phyloP scores from a whole-genome alignment of 2,113 vertebrate genomes.

The Chunga burmeisteri region DNA sequence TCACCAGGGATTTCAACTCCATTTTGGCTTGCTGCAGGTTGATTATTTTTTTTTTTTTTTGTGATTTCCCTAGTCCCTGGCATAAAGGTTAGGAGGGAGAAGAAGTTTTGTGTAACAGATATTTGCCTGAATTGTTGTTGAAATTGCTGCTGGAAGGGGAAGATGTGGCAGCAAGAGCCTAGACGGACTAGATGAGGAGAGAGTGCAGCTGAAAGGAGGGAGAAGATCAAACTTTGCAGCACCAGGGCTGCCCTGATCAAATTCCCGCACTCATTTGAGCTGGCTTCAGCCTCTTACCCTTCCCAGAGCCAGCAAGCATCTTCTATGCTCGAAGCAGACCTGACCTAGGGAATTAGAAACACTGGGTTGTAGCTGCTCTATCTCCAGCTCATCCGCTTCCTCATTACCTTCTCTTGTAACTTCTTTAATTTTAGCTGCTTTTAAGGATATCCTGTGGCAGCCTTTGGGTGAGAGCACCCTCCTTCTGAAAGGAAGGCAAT shows the following conservation, averaged over 20 bases:
- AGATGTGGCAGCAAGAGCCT: neutral
- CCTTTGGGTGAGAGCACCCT: neutral
- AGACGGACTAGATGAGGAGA: neutral
- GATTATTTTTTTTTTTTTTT: neutral
- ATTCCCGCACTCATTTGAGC: fast-evolving
- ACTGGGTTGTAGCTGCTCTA: neutral
- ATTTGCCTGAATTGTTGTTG: neutral
- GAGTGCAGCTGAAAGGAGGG: neutral
- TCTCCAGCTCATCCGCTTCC: neutral
- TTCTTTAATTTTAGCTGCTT: neutral
- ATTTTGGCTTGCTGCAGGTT: neutral
- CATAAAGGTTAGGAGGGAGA: neutral
- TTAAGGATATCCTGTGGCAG: neutral
- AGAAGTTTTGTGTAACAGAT: neutral
- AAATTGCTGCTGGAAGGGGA: neutral
- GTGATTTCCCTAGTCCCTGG: neutral
- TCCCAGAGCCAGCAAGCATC: fast-evolving
- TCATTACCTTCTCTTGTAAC: neutral
- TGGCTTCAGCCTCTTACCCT: neutral
- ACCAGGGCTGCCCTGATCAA: neutral
- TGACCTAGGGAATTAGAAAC: neutral
- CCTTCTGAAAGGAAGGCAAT: neutral
- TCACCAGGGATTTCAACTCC: neutral
- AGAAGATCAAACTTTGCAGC: neutral
- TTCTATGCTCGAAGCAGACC: neutral